Conservation (phyloP, 2,113 vertebrate genomes). For the Apeltes quadracus region DNA sequence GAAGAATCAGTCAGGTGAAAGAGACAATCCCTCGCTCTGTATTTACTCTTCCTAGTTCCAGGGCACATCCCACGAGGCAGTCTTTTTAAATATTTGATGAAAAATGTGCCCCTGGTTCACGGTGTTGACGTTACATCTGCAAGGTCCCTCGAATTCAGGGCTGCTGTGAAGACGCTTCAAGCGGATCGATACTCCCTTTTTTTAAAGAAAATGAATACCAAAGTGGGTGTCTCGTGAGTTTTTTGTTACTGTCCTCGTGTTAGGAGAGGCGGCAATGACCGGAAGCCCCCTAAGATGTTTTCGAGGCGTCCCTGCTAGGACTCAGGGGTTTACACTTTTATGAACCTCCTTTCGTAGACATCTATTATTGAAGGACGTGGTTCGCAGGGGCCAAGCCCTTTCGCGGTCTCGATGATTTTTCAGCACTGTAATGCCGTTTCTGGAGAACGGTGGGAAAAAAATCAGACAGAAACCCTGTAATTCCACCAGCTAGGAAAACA, state of each 20-base stretch:
- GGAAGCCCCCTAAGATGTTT: constrained; percentile 41
- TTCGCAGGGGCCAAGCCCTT: constrained; percentile 65
- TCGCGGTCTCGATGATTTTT: constrained; percentile 59
- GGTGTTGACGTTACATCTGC: constrained; percentile 60
- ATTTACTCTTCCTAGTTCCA: constrained; percentile 77
- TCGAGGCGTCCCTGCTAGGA: constrained; percentile 40
- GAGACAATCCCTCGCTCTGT: constrained; percentile 77
- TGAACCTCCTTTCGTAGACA: constrained; percentile 71
- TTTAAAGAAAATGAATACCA: neutral
- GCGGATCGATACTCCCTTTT: neutral
- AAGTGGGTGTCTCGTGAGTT: neutral
- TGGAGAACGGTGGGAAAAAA: constrained; percentile 12
- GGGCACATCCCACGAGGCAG: constrained; percentile 65
- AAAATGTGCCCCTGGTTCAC: constrained; percentile 56
- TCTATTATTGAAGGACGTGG: constrained; percentile 77
- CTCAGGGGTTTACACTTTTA: constrained; percentile 76
- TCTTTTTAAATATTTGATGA: constrained; percentile 81
- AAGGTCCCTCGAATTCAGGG: constrained; percentile 55
- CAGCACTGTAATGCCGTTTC: constrained; percentile 53
- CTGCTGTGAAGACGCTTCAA: neutral
- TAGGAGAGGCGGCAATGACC: constrained; percentile 19
- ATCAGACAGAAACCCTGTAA: constrained; percentile 52
- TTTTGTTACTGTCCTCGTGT: neutral
- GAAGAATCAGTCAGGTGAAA: constrained; percentile 73
- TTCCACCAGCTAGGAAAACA: constrained; percentile 63